Evolutionary conservation across 2,113 vertebrate species (phyloP), one percentile per base, ranked within the genome.

Genomic region (Meleagris gallopavo): DNA sequence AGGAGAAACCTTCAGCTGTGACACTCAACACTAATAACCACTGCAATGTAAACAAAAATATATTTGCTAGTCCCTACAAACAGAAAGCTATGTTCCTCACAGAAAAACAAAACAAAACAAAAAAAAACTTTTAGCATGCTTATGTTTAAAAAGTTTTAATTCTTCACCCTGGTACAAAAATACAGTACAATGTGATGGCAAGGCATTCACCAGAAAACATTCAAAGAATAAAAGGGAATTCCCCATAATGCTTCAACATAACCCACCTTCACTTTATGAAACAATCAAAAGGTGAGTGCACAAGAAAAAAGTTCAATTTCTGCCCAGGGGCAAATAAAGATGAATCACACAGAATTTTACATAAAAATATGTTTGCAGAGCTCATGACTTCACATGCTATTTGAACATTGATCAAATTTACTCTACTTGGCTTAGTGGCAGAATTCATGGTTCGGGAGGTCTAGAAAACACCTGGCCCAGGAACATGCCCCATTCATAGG

Each of bases 121-220:
- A 24, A 22, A 48, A 24, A 12, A 21, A 78, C 45, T 46, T 20
- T 75, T 57, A 54, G 70, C 91, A 77, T 8, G 52, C 36, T 95
- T 94, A 86, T 94, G 96, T 97, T 97, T 97, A 96, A 97, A 98
- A 98, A 98, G 95, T 89, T 97, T 96, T 96, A 90, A 92, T 95
- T 77, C 95, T 95, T 96, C 94, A 98, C 73, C 94, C 82, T 86
- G 90, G 94, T 98, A 98, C 96, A 98, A 98, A 98, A 98, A 98
- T 98, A 98, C 97, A 98, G 94, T 96, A 96, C 97, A 98, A 97
- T 95, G 83, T 97, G 92, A 96, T 97, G 96, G 95, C 97, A 97
- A 97, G 96, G 96, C 96, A 95, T 93, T 87, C 22, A 40, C 94
- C 92, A 92, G 75, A 90, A 90, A 96, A 97, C 95, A 97, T 97